These are phyloP conservation scores for Sminthurides bifidus DNA, from an alignment of 1,140 invertebrate genomes.

Conservation along the genomic window DNA sequence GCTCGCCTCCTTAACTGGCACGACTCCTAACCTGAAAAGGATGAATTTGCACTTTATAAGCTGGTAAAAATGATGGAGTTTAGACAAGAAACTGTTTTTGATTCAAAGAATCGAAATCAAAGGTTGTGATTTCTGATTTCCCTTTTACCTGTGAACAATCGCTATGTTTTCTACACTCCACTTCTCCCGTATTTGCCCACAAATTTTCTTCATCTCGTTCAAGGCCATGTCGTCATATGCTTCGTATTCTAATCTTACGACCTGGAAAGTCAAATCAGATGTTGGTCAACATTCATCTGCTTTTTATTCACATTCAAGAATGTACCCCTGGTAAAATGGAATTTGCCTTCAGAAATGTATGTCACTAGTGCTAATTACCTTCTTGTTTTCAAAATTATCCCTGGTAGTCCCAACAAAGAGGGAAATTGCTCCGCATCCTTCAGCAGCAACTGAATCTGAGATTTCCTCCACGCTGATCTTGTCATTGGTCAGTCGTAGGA, in stretches of 20 bases:
- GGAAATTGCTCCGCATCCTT: constrained; percentile 73
- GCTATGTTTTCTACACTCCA: constrained; percentile 69
- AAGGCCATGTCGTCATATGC: constrained; percentile 84
- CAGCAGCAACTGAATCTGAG: constrained; percentile 50
- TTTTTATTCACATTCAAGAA: constrained; percentile 1
- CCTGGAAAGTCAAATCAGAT: constrained; percentile 40
- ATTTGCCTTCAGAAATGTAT: background rate
- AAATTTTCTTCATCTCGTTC: constrained; percentile 69
- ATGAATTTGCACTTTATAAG: background rate
- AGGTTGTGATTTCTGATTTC: background rate
- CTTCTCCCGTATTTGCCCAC: constrained; percentile 51
- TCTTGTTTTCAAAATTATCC: constrained; percentile 75
- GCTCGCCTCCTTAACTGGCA: constrained; percentile 78
- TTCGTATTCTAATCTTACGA: constrained; percentile 77
- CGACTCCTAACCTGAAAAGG: constrained; percentile 55
- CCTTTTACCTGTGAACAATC: constrained; percentile 56
- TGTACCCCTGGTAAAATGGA: background rate
- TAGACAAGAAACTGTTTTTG: background rate
- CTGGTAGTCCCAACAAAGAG: constrained; percentile 84
- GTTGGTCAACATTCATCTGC: background rate
- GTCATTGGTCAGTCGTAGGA: constrained; percentile 52
- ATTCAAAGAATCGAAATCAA: background rate
- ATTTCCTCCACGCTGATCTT: constrained; percentile 57
- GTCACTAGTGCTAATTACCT: constrained; percentile 41
- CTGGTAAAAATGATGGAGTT: background rate